phyloP scores from a whole-genome alignment of 2,797 vertebrate species.

The Rhinoraja longicauda region DNA sequence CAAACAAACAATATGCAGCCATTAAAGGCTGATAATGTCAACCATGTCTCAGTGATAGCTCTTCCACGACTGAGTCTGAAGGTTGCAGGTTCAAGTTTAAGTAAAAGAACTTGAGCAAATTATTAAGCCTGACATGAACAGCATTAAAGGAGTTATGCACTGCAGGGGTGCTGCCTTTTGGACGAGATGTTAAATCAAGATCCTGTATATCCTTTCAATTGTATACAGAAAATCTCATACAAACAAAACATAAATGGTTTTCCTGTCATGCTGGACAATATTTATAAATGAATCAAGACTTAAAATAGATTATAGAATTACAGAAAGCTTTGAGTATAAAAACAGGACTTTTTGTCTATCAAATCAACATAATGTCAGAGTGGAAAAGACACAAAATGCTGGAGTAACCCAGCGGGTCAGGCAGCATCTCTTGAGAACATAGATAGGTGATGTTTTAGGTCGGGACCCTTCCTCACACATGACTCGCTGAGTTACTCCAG shows the following conservation, averaged over 20 bases:
- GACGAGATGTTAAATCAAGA: neutral
- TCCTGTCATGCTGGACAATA: neutral
- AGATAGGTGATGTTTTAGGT: too few species aligned
- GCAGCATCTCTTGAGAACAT: too few species aligned
- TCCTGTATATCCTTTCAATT: neutral
- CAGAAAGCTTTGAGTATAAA: too few species aligned
- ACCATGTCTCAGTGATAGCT: neutral
- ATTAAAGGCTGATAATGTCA: neutral
- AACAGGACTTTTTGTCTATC: too few species aligned
- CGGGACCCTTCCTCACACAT: too few species aligned
- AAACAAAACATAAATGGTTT: neutral
- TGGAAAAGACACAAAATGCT: too few species aligned
- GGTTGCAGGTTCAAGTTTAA: neutral
- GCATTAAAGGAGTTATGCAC: neutral
- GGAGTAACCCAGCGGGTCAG: too few species aligned
- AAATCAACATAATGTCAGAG: too few species aligned
- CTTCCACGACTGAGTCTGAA: neutral
- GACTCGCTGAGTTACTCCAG: too few species aligned
- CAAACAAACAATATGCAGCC: too few species aligned
- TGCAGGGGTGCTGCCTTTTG: neutral
- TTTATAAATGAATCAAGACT: neutral
- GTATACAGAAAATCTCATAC: neutral
- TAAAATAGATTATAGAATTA: neutral
- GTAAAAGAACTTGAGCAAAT: neutral
- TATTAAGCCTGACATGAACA: neutral